Evolutionary conservation across 2,888 invertebrate genomes (phyloP).

Genomic region (Idaea biselata): DNA sequence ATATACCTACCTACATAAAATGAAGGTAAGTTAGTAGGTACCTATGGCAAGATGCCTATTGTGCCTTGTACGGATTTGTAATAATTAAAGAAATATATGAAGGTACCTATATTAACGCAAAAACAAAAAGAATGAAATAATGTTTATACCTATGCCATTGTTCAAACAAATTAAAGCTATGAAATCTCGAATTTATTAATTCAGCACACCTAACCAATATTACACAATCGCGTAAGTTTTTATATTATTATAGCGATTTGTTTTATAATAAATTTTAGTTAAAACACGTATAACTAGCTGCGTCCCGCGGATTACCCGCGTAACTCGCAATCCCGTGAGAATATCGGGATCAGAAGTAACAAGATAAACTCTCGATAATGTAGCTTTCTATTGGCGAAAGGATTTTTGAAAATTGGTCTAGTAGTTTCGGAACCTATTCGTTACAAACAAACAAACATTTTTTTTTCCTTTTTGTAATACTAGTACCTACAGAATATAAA

Average conservation of each 20-base stretch:
- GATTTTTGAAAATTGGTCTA: too few relatives aligned
- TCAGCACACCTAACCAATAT: not conserved
- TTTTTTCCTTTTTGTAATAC: too few relatives aligned
- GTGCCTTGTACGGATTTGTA: not conserved
- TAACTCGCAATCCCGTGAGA: too few relatives aligned
- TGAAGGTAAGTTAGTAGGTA: not conserved
- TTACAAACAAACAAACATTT: too few relatives aligned
- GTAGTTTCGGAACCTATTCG: too few relatives aligned
- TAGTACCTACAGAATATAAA: too few relatives aligned
- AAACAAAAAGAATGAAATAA: not conserved
- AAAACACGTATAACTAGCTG: too few relatives aligned
- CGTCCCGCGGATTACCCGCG: too few relatives aligned
- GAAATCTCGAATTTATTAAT: not conserved
- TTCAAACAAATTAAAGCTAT: not conserved
- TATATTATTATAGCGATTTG: not conserved
- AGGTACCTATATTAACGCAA: not conserved
- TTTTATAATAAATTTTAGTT: not conserved
- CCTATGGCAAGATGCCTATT: not conserved
- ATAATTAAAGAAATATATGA: not conserved
- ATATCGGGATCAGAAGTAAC: too few relatives aligned
- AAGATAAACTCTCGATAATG: too few relatives aligned
- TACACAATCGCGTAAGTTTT: not conserved
- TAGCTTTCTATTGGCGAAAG: too few relatives aligned
- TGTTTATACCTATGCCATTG: slow-evolving; percentile 1
- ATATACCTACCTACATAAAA: not conserved